These are phyloP conservation scores for Brachionus calyciflorus DNA, from an alignment of 1,140 invertebrate genomes.

Conservation along the genomic window DNA sequence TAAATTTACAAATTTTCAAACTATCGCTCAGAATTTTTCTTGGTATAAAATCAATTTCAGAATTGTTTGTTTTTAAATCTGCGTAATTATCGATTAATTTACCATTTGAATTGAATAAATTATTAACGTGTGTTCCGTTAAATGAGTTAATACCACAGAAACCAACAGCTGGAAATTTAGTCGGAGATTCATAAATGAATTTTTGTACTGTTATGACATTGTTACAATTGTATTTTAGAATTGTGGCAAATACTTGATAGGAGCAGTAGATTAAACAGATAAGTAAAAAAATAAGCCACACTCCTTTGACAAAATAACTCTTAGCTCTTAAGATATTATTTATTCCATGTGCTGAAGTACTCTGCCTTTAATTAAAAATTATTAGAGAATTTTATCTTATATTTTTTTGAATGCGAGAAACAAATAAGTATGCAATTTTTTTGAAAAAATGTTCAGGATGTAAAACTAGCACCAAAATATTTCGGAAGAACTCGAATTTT, in stretches of 20 bases:
- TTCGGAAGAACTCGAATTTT: too few species aligned
- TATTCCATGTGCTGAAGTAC: background rate
- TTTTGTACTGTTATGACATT: background rate
- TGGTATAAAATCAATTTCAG: background rate
- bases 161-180: constrained; percentile 12
- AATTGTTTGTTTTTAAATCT: background rate
- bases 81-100: background rate
- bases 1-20: background rate
- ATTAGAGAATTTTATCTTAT: background rate
- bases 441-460: too few species aligned
- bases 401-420: too few species aligned
- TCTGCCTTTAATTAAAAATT: background rate
- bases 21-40: background rate
- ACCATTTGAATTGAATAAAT: constrained; percentile 13
- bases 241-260: background rate
- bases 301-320: background rate
- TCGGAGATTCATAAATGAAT: background rate
- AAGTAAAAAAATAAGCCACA: background rate
- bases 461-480: too few species aligned
- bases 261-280: background rate
- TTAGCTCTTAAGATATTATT: constrained; percentile 2
- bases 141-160: constrained; percentile 14
- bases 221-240: background rate
- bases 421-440: too few species aligned
- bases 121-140: background rate